Conservation (phyloP, 2,888 invertebrate genomes). For the Agrilus cyanescens region DNA sequence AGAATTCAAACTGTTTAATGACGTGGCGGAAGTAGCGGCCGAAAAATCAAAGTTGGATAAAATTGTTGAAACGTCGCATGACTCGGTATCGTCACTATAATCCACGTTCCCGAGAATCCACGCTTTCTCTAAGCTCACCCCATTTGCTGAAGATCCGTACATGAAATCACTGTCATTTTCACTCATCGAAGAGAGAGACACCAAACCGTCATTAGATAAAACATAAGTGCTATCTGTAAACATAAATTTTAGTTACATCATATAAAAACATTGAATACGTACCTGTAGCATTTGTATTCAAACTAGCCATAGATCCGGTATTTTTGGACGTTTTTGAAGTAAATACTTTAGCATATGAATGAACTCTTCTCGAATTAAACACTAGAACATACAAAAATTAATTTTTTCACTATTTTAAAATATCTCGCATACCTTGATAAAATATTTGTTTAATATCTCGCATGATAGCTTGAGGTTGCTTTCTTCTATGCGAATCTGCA, state of each 20-base stretch:
- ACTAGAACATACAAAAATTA: conserved; percentile 29
- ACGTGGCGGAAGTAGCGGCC: conserved; percentile 26
- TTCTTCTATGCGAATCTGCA: conserved; percentile 52
- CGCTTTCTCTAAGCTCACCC: conserved; percentile 2
- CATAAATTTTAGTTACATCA: background rate
- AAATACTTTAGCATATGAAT: conserved; percentile 41
- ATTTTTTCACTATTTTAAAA: background rate
- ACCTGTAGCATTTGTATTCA: conserved; percentile 28
- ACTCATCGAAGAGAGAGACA: conserved; percentile 17
- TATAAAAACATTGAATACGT: background rate
- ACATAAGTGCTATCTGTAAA: background rate
- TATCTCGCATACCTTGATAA: conserved; percentile 45
- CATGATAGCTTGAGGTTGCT: conserved; percentile 76
- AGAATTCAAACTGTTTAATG: conserved; percentile 34
- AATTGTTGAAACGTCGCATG: conserved; percentile 31
- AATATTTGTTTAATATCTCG: conserved; percentile 71
- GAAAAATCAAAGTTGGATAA: conserved; percentile 30
- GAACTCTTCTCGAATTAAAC: conserved; percentile 48
- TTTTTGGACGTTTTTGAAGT: conserved; percentile 14
- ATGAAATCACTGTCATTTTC: conserved; percentile 23
- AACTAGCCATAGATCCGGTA: conserved; percentile 29
- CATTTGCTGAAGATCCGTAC: conserved; percentile 12
- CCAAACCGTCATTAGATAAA: conserved; percentile 13
- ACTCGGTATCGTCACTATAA: conserved; percentile 25
- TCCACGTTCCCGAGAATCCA: conserved; percentile 15